These are phyloP conservation scores for Scylla paramamosain DNA, from an alignment of 1,140 invertebrate genomes.

Conservation along the genomic window DNA sequence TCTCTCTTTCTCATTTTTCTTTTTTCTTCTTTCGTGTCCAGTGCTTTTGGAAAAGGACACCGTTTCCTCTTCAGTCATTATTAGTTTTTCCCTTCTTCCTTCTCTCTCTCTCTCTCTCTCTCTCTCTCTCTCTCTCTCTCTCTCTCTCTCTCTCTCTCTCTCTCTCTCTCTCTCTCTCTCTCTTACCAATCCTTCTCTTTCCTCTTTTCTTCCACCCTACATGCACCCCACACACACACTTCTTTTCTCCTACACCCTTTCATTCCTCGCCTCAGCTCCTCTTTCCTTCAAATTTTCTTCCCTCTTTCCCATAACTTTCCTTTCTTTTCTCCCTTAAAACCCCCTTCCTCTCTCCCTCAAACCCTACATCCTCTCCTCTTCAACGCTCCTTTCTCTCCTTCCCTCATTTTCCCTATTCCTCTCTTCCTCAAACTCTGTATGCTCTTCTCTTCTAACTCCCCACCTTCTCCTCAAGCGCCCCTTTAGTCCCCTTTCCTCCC, in stretches of 20 bases:
- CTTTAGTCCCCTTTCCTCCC: neutral
- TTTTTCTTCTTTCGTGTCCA: neutral
- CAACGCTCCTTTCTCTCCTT: neutral
- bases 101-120: neutral
- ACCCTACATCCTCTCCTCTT: neutral
- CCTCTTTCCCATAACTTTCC: neutral
- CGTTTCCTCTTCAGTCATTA: too few species aligned
- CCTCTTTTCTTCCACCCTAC: too few species aligned
- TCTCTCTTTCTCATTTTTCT: neutral
- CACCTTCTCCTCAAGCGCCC: neutral
- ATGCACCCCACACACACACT: too few species aligned
- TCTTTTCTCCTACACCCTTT: neutral
- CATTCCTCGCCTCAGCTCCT: neutral
- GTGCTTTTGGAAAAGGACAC: neutral
- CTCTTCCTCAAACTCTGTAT: neutral
- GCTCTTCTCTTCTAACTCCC: neutral
- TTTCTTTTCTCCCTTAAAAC: neutral
- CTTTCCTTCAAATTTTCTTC: neutral
- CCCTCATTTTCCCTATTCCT: neutral
- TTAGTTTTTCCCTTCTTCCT: too few species aligned
- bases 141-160: neutral
- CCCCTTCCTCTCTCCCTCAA: neutral
- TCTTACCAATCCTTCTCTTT: neutral
- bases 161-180: neutral
- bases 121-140: neutral